Conservation (phyloP, 2,113 vertebrate species). For the Synchiropus splendidus region DNA sequence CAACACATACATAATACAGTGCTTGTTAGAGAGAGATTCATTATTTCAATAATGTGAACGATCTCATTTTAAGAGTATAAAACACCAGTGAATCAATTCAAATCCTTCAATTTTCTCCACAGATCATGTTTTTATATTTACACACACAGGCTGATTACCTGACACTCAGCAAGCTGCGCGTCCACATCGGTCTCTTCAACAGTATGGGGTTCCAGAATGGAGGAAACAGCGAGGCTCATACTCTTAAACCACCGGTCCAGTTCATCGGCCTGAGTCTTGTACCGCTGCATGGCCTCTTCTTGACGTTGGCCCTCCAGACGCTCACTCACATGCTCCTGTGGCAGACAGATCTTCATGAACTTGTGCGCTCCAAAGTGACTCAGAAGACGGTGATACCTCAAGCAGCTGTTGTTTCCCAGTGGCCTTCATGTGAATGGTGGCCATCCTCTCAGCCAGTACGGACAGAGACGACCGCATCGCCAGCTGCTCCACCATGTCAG, state of each 20-base stretch:
- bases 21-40: background rate
- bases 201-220: constrained; percentile 50
- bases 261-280: constrained; percentile 75
- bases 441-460: constrained; percentile 85
- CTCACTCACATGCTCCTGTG: constrained; percentile 82
- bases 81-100: no score
- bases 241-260: constrained; percentile 80
- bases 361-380: no score
- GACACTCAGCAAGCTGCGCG: constrained; percentile 81
- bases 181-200: constrained; percentile 80
- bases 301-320: constrained; percentile 84
- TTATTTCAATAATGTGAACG: no score
- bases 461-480: constrained; percentile 88
- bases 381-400: constrained; percentile 68
- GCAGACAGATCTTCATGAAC: background rate
- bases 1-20: background rate
- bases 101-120: no score
- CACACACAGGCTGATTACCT: no score
- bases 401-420: constrained; percentile 82
- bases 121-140: no score
- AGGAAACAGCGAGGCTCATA: constrained; percentile 65
- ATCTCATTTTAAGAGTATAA: no score
- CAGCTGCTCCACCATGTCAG: constrained; percentile 79
- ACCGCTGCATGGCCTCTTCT: constrained; percentile 80
- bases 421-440: constrained; percentile 94